A percentile compares a stretch with the other conserved stretches of the same genome.
Conservation (phyloP, 1,140 invertebrate genomes). For the Drosophila eugracilis region DNA sequence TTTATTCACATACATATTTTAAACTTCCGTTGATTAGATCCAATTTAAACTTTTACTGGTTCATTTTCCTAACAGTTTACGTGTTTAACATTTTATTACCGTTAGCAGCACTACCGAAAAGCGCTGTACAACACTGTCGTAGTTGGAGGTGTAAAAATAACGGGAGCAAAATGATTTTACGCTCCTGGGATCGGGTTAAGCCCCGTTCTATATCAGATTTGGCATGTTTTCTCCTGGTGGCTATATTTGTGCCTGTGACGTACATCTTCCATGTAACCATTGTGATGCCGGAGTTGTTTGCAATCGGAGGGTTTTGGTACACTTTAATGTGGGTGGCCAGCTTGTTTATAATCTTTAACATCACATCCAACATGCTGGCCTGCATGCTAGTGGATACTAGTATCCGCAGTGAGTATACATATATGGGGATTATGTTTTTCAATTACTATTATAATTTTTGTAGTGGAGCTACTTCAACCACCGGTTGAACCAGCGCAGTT, state of each 20-base stretch:
- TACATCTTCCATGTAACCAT: constrained; percentile 87
- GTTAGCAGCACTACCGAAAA: constrained; percentile 4
- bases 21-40: no score
- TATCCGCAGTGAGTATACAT: constrained; percentile 86
- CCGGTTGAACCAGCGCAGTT: constrained; percentile 37
- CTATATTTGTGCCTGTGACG: constrained; percentile 56
- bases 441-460: neutral
- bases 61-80: neutral
- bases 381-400: constrained; percentile 91
- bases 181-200: constrained; percentile 38
- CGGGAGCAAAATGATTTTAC: constrained; percentile 59
- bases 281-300: constrained; percentile 87
- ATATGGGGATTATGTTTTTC: neutral
- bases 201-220: constrained; percentile 45
- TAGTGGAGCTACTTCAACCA: constrained; percentile 60
- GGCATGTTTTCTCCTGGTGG: constrained; percentile 68
- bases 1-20: no score
- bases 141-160: constrained; percentile 19
- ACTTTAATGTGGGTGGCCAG: constrained; percentile 88
- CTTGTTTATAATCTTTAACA: constrained; percentile 90
- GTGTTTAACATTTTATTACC: neutral
- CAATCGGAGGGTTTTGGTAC: constrained; percentile 85
- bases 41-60: neutral
- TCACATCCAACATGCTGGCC: constrained; percentile 90
- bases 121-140: neutral